Conservation (phyloP, 2,888 invertebrate genomes). For the Galerucella pusilla region DNA sequence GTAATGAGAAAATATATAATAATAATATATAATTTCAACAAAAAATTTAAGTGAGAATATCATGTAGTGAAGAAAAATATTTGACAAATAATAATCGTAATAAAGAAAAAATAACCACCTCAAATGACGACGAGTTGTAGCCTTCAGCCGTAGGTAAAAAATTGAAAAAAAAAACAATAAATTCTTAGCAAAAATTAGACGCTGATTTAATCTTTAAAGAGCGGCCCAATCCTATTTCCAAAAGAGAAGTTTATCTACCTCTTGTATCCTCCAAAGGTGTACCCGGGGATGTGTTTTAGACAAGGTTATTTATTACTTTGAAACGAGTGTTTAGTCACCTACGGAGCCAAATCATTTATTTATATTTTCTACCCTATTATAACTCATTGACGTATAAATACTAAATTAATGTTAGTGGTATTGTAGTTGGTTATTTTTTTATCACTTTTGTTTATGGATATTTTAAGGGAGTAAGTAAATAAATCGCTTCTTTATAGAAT, state of each 20-base stretch:
- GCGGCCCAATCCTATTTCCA: constrained; percentile 28
- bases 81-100: too few species aligned
- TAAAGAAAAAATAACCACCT: too few species aligned
- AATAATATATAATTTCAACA: too few species aligned
- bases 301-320: constrained; percentile 35
- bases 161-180: constrained; percentile 11
- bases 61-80: too few species aligned
- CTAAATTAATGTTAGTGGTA: constrained; percentile 29
- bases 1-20: too few species aligned
- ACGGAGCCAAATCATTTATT: constrained; percentile 36
- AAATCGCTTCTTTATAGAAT: background rate
- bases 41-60: too few species aligned
- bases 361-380: constrained; percentile 37
- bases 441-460: background rate
- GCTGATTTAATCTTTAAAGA: constrained; percentile 19
- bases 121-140: background rate
- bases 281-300: constrained; percentile 36
- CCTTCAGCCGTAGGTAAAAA: background rate
- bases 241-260: constrained; percentile 36
- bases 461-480: background rate
- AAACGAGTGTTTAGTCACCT: constrained; percentile 38
- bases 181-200: constrained; percentile 19
- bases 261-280: constrained; percentile 35
- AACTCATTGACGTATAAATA: constrained; percentile 37
- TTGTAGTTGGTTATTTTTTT: constrained; percentile 25